Base-by-base conservation (phyloP, 2,113 vertebrate species). In the Rhabdomys dilectus region DNA sequence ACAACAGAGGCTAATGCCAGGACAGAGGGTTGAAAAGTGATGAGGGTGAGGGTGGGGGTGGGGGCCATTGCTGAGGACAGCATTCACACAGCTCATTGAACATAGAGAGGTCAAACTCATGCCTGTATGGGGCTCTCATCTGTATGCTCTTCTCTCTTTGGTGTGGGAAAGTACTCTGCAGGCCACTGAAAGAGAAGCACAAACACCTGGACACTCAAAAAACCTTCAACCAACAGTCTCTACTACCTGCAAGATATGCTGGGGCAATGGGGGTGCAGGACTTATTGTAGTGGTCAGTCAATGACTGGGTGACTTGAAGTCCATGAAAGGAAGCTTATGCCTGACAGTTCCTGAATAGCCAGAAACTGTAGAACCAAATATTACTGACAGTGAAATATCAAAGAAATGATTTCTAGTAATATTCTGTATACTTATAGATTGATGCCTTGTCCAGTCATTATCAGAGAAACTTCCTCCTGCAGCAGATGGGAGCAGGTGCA, bases 41-140 rank as follows among this genome's bases (percentile, higher is more conserved):
- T 36, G 12, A 9, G 36, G 16, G 36, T 4, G 0, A 9, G 34
- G 51, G 1, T 6, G 1, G 8, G 26, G 26, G 10, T 4, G 10
- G 19, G 19, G 78, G 2, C 1, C 78, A 13, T 56, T 81, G 12
- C 3, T 22, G 21, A 60, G 6, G 21, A 8, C 36, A 60, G 29
- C 13, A 39, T 24, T 1, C 2, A 7, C 22, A 82, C 1, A 60
- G 6, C 12, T 1, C 22, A 82, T 4, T 82, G 36, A 60, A 39
- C 3, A n/a, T 3, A 17, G 22, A n/a, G n/a, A n/a, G n/a, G n/a
- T n/a, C n/a, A n/a, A n/a, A n/a, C 17, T 21, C 36, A 9, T 39
- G 8, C 17, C 70, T 39, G 70, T n/a, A 22, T 29, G 12, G 80
- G 9, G n/a, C 13, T 22, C 26, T 60, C 56, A 39, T 22, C 6